These are phyloP conservation scores for Pipa parva DNA, from an alignment of 2,113 vertebrate species.

Conservation along the genomic window DNA sequence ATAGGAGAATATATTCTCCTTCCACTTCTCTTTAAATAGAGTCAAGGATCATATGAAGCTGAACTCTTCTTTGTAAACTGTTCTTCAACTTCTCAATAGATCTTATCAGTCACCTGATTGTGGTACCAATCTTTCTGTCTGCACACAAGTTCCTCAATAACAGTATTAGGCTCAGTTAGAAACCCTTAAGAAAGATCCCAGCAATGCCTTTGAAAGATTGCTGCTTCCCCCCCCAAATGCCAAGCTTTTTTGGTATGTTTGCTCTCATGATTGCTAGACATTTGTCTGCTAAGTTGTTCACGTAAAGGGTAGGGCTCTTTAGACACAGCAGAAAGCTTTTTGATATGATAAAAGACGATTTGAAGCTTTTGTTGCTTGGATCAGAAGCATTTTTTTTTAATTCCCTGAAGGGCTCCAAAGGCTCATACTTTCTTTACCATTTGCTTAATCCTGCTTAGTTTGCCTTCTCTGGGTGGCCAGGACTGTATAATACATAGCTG, in stretches of 20 bases:
- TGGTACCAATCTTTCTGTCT: conserved; percentile 67
- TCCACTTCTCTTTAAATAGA: conserved; percentile 49
- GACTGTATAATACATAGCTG: conserved; percentile 20
- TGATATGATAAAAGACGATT: conserved; percentile 68
- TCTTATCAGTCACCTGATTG: conserved; percentile 73
- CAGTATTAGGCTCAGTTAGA: conserved; percentile 62
- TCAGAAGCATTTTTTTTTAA: conserved; percentile 48
- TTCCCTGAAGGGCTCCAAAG: conserved; percentile 49
- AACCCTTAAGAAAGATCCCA: conserved; percentile 56
- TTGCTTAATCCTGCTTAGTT: conserved; percentile 45
- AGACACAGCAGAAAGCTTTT: conserved; percentile 59
- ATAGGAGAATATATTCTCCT: conserved; percentile 49
- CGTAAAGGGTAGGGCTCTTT: conserved; percentile 43
- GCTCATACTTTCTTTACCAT: conserved; percentile 44
- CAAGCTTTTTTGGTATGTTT: conserved; percentile 68
- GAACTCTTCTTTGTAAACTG: conserved; percentile 49
- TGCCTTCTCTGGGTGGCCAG: conserved; percentile 33
- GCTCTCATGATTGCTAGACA: conserved; percentile 69
- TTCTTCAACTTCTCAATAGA: conserved; percentile 56
- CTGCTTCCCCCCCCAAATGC: conserved; percentile 52
- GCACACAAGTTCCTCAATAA: conserved; percentile 80
- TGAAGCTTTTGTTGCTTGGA: conserved; percentile 60
- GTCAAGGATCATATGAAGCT: conserved; percentile 49
- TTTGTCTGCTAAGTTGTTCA: conserved; percentile 64
- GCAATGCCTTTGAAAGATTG: no score